Conservation (phyloP, 1,140 invertebrate genomes). For the Drosophila sp. region DNA sequence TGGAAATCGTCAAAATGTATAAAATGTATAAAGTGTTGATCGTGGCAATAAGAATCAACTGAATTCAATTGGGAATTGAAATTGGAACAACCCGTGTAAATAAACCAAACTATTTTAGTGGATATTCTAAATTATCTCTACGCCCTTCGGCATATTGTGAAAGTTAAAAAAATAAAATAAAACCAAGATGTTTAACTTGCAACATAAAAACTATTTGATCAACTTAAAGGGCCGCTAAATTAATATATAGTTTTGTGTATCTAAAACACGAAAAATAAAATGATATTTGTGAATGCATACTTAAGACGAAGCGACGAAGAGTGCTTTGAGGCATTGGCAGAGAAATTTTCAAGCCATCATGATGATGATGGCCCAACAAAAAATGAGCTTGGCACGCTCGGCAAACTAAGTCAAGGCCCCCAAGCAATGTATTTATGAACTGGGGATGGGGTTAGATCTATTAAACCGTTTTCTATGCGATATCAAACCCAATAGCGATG, state of each 20-base stretch:
- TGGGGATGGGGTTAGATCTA: constrained; percentile 12
- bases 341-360: background rate
- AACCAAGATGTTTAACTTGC: background rate
- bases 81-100: too few species aligned
- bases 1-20: too few species aligned
- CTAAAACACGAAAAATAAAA: background rate
- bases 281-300: constrained; percentile 7
- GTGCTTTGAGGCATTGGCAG: background rate
- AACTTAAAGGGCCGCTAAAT: constrained; percentile 1
- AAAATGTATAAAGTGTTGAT: too few species aligned
- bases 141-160: background rate
- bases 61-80: too few species aligned
- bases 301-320: background rate
- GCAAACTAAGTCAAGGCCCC: constrained; percentile 8
- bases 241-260: background rate
- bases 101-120: background rate
- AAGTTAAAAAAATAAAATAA: background rate
- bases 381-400: constrained; percentile 3
- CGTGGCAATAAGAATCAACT: too few species aligned
- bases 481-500: constrained; percentile 4
- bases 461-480: constrained; percentile 10
- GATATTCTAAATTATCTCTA: background rate
- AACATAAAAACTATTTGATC: background rate
- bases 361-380: constrained; percentile 5
- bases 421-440: constrained; percentile 7